phyloP scores from a whole-genome alignment of 2,113 vertebrate species.

The Sebastes schlegelii region DNA sequence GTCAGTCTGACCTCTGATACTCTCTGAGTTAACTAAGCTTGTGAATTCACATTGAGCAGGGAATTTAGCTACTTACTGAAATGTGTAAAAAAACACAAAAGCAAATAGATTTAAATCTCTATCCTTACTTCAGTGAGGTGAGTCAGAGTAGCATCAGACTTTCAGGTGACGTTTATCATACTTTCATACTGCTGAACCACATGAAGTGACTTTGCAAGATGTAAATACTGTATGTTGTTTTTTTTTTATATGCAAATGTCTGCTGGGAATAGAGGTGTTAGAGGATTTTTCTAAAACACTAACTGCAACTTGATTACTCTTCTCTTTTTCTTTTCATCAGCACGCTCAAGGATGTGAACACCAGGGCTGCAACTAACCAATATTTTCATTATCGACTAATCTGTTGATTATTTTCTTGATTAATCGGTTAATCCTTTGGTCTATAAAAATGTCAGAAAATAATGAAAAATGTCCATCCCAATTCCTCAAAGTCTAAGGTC shows the following conservation, averaged over 20 bases:
- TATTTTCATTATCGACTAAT: too few relatives aligned
- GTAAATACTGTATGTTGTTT: not conserved
- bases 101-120: not conserved
- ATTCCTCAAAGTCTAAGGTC: too few relatives aligned
- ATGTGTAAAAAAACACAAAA: not conserved
- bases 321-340: not conserved
- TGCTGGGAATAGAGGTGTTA: not conserved
- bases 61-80: not conserved
- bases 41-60: not conserved
- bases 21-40: not conserved
- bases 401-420: too few relatives aligned
- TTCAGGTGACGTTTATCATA: not conserved
- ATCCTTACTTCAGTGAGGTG: not conserved
- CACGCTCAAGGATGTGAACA: not conserved
- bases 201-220: conserved; percentile 12
- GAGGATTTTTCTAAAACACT: not conserved
- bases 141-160: not conserved
- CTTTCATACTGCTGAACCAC: not conserved
- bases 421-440: too few relatives aligned
- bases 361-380: too few relatives aligned
- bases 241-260: conserved; percentile 12
- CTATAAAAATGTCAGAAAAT: too few relatives aligned
- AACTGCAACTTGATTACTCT: too few relatives aligned
- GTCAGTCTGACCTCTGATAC: not conserved
- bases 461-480: too few relatives aligned